Evolutionary conservation across 2,113 vertebrate species (phyloP), one percentile per base, ranked within the genome.

Genomic region (Pseudorasbora parva): DNA sequence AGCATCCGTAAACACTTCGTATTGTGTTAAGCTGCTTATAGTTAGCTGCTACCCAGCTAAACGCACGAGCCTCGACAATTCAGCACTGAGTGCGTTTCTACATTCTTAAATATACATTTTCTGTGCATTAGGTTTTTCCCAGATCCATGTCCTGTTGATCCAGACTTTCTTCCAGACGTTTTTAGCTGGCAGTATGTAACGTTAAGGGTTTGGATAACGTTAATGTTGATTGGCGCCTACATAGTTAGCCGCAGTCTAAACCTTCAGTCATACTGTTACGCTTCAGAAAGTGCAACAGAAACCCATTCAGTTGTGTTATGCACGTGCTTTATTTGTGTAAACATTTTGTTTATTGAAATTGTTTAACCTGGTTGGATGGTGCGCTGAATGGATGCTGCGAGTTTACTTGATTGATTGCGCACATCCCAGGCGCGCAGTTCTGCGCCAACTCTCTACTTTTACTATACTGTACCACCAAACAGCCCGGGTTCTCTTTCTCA

Each of bases 1-100:
- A 81, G 79, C 79, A 81, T 69, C 64, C 11, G 21, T 56, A 81
- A 81, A 81, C 79, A 69, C 30, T 25, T 54, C 45, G 78, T 69
- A 81, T 69, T 69, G 60, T 80, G 78, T 81, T 81, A 69, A 81
- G 79, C 64, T 69, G 64, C 47, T 81, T 81, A 81, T 23, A 17
- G 78, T 56, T 69, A 41, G 64, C 45, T 10, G 66, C 77, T 43
- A 54, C 45, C 11, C 47, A 19, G 62, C 47, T 54, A 54, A 81
- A 23, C 6, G 4, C 21, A 71, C 27, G 8, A 33, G 30, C 30
- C 3, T 19, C 14, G 6, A 25, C 17, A 23, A 6, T 71, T 23
- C 25, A 54, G 12, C 79, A 69, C 10, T 27, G 43, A 60, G 21
- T 66, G 77, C 27, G 41, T 64, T 69, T 69, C 7, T 51, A 19